phyloP scores from a whole-genome alignment of 2,113 vertebrate species.

The Pagrus major region DNA sequence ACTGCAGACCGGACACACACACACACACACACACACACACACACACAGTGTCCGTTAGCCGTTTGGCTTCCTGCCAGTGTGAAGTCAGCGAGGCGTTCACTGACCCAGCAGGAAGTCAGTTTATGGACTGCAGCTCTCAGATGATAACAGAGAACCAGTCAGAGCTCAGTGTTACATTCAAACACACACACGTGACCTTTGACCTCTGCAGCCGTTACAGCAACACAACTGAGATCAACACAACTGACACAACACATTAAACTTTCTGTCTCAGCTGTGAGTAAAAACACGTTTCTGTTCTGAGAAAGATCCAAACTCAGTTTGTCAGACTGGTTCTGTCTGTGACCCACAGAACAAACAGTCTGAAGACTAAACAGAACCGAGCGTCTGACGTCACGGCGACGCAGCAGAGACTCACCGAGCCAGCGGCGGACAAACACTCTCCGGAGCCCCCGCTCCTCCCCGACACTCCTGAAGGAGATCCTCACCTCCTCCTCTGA shows the following conservation, averaged over 20 bases:
- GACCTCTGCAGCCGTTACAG: constrained; percentile 21
- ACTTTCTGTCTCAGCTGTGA: no score
- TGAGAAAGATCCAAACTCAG: no score
- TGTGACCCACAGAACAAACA: no score
- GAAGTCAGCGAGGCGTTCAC: constrained; percentile 53
- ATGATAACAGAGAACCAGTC: constrained; percentile 40
- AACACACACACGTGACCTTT: constrained; percentile 36
- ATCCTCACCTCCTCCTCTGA: constrained; percentile 57
- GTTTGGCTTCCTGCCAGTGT: constrained; percentile 49
- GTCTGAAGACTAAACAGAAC: no score
- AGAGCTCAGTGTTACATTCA: constrained; percentile 57
- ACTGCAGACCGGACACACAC: constrained; percentile 25
- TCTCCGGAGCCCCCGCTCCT: constrained; percentile 43
- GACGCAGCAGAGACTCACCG: constrained; percentile 71
- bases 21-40: constrained; percentile 34
- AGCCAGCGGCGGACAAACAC: constrained; percentile 56
- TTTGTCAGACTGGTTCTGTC: no score
- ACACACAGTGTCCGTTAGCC: constrained; percentile 25
- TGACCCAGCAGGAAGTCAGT: constrained; percentile 50
- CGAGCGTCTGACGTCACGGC: no score
- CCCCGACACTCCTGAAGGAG: constrained; percentile 40
- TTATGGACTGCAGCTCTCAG: constrained; percentile 14
- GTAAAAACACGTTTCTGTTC: no score
- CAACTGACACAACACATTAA: no score
- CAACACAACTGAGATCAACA: background rate